Percentiles rank a stretch among this genome's conserved stretches.
These are phyloP conservation scores for Heterochromis multidens DNA, from an alignment of 2,113 vertebrate species.

Conservation along the genomic window DNA sequence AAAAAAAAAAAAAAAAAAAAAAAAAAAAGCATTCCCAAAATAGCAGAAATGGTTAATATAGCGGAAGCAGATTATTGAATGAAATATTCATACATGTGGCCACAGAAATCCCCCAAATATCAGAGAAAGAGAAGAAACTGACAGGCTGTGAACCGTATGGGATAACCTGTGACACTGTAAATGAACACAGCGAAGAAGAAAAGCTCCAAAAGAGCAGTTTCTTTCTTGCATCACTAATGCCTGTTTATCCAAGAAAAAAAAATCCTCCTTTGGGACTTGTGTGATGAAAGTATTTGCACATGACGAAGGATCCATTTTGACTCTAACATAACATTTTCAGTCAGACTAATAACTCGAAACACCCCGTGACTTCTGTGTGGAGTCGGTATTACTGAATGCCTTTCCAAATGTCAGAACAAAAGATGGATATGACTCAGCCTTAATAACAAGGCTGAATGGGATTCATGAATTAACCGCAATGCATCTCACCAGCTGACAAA, in stretches of 20 bases:
- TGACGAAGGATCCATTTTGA: slow-evolving; percentile 25
- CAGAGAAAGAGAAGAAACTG: neutral
- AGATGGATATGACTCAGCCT: slow-evolving; percentile 52
- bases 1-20: too few relatives aligned
- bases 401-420: slow-evolving; percentile 48
- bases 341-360: slow-evolving; percentile 28
- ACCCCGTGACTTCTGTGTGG: neutral
- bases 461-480: slow-evolving; percentile 55
- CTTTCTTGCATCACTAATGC: neutral
- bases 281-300: neutral
- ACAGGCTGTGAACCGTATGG: neutral
- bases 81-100: neutral
- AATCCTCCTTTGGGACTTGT: neutral
- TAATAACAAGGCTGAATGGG: slow-evolving; percentile 40
- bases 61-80: neutral
- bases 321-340: slow-evolving; percentile 45
- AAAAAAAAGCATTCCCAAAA: neutral
- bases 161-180: neutral
- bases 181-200: neutral
- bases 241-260: neutral
- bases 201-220: neutral
- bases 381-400: slow-evolving; percentile 15
- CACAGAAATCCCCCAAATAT: neutral
- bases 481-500: slow-evolving; percentile 50
- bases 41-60: neutral